Evolutionary conservation across 1,140 invertebrate genomes (phyloP), one percentile per base, ranked within the genome.

Genomic region (Magallana ariakensis): DNA sequence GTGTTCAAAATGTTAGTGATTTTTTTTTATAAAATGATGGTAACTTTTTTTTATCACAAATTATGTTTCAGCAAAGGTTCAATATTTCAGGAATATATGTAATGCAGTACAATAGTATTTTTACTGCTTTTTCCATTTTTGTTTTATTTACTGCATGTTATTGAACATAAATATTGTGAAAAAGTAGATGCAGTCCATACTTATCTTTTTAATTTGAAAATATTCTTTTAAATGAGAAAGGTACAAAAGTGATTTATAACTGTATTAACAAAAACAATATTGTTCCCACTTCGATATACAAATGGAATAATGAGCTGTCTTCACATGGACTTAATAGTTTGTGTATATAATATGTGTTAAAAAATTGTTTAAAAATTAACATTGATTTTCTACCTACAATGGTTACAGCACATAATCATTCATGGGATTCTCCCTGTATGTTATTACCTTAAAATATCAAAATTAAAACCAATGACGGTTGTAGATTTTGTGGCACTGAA

Each of bases 371-470:
- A 11, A 60, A 60, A 60, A 16, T 13, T 60, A 11, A 8, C 13
- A 5, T 60, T 60, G 58, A 60, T 60, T 60, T 10, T n/a, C 13
- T 10, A 60, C 58, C 58, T 60, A 60, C 58, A 60, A 13, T 60
- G 11, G n/a, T 46, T 46, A 46, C 33, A 46, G 33, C 5, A 46
- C 33, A 46, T 2, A 2, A 46, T 46, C 58, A 8, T 60, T 60
- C 58, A 60, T 60, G 10, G 58, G n/a, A 60, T 60, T 60, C 58
- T 60, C 58, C 58, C 58, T 60, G n/a, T n/a, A n/a, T n/a, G n/a
- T n/a, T n/a, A n/a, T n/a, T n/a, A n/a, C 33, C 33, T 46, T 46
- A n/a, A n/a, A n/a, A n/a, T n/a, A n/a, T n/a, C n/a, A n/a, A n/a
- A n/a, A n/a, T n/a, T n/a, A n/a, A n/a, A n/a, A n/a, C n/a, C n/a